Conservation (phyloP, 1,140 invertebrate species). For the Euura lappo region DNA sequence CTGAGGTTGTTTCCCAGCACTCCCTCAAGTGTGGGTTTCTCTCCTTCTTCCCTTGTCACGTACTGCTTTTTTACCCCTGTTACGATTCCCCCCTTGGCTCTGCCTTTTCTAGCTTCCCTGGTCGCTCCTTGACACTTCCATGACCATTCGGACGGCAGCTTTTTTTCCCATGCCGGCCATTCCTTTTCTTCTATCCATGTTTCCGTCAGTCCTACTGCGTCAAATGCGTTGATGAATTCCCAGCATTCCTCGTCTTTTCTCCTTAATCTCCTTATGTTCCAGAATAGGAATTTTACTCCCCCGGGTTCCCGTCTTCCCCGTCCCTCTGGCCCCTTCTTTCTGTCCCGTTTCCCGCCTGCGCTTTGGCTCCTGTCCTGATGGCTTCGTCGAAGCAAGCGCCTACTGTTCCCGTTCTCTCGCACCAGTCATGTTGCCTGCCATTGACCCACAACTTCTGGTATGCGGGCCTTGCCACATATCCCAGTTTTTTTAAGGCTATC, state of each 20-base stretch:
- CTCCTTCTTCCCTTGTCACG: not conserved
- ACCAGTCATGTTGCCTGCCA: not conserved
- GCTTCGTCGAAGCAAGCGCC: not conserved
- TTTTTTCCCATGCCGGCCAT: not conserved
- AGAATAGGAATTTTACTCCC: conserved; percentile 9
- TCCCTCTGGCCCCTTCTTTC: not conserved
- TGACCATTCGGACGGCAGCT: not conserved
- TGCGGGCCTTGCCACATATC: not conserved
- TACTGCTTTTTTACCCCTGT: not conserved
- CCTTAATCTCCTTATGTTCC: conserved; percentile 16
- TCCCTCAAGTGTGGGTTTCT: not conserved
- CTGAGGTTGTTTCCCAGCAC: not conserved
- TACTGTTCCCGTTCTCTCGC: not conserved
- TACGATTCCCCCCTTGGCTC: not conserved
- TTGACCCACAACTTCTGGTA: not conserved
- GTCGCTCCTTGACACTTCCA: not conserved
- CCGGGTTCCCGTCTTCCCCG: conserved; percentile 3
- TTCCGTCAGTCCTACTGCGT: conserved; percentile 8
- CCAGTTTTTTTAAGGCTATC: not conserved
- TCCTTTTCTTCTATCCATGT: no score
- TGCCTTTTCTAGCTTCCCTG: not conserved
- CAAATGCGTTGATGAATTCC: not conserved
- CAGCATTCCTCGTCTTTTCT: conserved; percentile 5
- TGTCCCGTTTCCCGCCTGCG: not conserved
- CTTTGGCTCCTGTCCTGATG: not conserved